Evolutionary conservation across 2,888 invertebrate genomes (phyloP).

Genomic region (Idaea straminata): DNA sequence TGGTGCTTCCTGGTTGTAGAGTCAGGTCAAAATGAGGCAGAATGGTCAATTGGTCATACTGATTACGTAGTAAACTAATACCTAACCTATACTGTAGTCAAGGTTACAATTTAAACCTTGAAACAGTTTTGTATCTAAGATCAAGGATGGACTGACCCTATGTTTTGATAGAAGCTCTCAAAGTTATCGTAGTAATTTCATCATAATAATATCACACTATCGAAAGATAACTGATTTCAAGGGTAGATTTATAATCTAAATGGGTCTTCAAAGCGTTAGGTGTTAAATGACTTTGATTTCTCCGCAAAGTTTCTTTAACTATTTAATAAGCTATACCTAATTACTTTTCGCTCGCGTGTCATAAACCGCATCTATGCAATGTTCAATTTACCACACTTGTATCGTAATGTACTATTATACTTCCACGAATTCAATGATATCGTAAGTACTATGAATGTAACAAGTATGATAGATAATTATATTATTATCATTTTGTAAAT

Average conservation of each 20-base stretch:
- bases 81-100: conserved; percentile 8
- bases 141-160: conserved; percentile 34
- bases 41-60: not conserved
- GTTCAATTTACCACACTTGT: no score
- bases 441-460: not conserved
- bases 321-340: not conserved
- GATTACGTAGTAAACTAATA: not conserved
- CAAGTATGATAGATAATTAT: not conserved
- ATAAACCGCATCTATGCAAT: no score
- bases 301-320: not conserved
- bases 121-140: conserved; percentile 43
- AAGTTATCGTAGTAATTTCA: not conserved
- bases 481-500: not conserved
- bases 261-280: not conserved
- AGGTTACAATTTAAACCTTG: conserved; percentile 34
- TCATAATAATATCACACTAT: conserved; percentile 1
- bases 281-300: not conserved
- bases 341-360: no score
- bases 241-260: not conserved
- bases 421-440: not conserved
- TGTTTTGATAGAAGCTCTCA: conserved; percentile 2
- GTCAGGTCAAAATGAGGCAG: no score
- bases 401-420: no score
- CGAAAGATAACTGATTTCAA: not conserved
- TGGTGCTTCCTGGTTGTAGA: no score